Evolutionary conservation across 2,888 invertebrate genomes (phyloP).

Genomic region (Pterostichus niger): DNA sequence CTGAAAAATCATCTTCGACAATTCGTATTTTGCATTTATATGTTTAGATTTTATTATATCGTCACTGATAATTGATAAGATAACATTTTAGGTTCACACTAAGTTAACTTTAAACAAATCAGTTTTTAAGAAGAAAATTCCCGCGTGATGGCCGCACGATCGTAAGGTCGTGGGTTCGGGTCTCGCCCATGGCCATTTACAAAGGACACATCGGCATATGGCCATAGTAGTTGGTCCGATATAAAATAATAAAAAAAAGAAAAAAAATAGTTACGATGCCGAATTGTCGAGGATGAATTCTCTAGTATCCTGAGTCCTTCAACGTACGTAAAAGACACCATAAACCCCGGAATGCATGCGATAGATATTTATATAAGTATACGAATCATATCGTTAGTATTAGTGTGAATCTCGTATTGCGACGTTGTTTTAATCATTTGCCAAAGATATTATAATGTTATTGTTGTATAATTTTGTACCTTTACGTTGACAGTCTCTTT

Average conservation of each 20-base stretch:
- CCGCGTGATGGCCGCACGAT: no score
- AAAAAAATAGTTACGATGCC: conserved; percentile 1
- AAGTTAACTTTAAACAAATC: conserved; percentile 15
- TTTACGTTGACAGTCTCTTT: conserved; percentile 20
- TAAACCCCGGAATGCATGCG: conserved; percentile 56
- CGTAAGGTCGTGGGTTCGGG: no score
- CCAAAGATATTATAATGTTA: conserved; percentile 64
- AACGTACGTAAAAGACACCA: conserved; percentile 49
- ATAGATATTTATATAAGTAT: conserved; percentile 65
- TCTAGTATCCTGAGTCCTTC: conserved; percentile 19
- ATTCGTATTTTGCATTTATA: conserved; percentile 34
- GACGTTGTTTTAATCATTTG: conserved; percentile 58
- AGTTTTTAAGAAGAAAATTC: neutral
- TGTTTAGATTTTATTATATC: conserved; percentile 27
- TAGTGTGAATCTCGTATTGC: conserved; percentile 57
- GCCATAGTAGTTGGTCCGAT: no score
- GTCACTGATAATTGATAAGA: conserved; percentile 19
- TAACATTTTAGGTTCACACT: conserved; percentile 25
- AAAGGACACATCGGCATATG: no score
- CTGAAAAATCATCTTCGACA: conserved; percentile 24
- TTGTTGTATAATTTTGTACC: conserved; percentile 58
- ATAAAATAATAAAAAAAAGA: no score
- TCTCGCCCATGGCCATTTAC: no score
- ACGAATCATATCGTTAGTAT: conserved; percentile 65
- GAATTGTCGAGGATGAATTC: conserved; percentile 41